These are phyloP conservation scores for Myotis myotis DNA, from an alignment of 2,797 vertebrate species.

Conservation along the genomic window DNA sequence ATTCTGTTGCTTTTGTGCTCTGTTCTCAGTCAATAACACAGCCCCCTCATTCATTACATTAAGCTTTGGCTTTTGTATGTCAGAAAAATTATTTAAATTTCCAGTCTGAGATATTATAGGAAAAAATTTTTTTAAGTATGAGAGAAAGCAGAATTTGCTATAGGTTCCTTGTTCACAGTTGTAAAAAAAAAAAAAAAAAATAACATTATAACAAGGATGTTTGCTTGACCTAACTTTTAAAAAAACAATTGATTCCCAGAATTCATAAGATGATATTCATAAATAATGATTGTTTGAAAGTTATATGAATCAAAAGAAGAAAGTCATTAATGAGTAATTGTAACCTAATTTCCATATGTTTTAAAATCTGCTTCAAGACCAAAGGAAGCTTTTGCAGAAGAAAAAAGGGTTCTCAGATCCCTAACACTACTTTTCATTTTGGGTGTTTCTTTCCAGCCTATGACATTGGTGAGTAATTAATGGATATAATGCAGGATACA, in stretches of 20 bases:
- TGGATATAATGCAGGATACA: background rate
- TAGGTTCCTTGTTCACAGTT: background rate
- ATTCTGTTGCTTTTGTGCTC: background rate
- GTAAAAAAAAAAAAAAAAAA: constrained; percentile 33
- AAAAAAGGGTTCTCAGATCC: background rate
- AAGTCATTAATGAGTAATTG: background rate
- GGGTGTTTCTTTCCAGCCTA: background rate
- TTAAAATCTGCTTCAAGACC: background rate
- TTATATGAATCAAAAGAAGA: background rate
- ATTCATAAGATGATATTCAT: background rate
- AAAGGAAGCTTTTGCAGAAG: background rate
- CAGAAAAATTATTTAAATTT: background rate
- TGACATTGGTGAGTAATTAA: background rate
- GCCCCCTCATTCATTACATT: background rate
- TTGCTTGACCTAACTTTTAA: background rate
- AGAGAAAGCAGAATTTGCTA: background rate
- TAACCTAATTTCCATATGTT: background rate
- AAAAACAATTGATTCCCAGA: background rate
- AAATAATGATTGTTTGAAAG: background rate
- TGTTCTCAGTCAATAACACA: background rate
- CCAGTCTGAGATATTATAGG: background rate
- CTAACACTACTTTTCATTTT: background rate
- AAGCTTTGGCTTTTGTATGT: background rate
- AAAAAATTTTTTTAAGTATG: background rate
- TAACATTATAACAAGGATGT: background rate